Base-by-base conservation (phyloP, 2,113 vertebrate species). In the Argyrosomus japonicus region DNA sequence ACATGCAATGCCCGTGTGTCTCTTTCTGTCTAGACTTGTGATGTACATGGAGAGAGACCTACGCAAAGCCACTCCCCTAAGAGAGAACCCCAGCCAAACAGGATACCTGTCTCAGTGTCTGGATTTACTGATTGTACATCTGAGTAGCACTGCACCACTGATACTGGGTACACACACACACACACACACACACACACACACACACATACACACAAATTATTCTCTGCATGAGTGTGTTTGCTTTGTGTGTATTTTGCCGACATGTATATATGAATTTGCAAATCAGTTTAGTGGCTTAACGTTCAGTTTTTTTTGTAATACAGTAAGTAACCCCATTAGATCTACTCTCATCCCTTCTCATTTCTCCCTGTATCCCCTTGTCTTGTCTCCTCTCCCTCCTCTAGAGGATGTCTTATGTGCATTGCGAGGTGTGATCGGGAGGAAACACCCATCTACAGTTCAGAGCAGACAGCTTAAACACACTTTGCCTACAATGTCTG, bases 1-100 rank as follows among this genome's bases (percentile, higher is more conserved):
- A 63, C 45, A 48, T 54, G 6, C 2, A 40, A 54, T 40, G 2
- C 21, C 21, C 75, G 23, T 56, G 2, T 87, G 5, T 89, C 9
- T 86, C 21, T 76, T 27, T 85, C 51, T 82, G 11, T 83, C 6
- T 75, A 93, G 90, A 79, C 87, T 93, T 69, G 84, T 93, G 64
- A 88, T 89, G 84, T 92, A 93, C 69, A 75, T 93, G 76, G 91
- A 93, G 72, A 90, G 88, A 89, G 89, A 93, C 62, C 77, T 87
- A 23, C 86, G 88, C 36, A 93, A 91, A 85, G 84, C 88, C 63
- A 85, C 81, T 11, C 82, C 90, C 23, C 81, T 89, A 12, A 89
- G 79, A 82, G 84, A 89, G 56, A 91, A 84, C 53, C 47, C 75
- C 63, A 62, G 75, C 69, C 90, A 93, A 57, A 88, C 88, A 82